Evolutionary conservation across 2,797 vertebrate species (phyloP).

Genomic region (Saguinus oedipus): DNA sequence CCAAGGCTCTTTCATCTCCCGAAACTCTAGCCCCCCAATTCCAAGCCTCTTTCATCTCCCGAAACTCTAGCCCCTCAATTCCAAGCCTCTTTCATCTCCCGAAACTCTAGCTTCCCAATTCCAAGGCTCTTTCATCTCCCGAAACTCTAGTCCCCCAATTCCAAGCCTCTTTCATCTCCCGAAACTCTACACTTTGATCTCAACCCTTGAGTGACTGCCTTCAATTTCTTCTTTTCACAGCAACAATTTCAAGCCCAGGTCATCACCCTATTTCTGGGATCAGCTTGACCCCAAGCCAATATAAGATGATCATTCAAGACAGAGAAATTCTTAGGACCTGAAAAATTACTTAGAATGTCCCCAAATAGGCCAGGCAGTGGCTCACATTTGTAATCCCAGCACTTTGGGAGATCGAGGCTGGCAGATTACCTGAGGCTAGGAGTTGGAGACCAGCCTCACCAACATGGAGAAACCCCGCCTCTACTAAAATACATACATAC

Average conservation of each 20-base stretch:
- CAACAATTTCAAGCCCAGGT: fast-evolving
- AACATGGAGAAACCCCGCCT: too few relatives aligned
- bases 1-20: background rate
- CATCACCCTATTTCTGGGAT: background rate
- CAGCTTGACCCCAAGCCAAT: background rate
- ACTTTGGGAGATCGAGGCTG: too few relatives aligned
- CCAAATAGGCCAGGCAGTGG: background rate
- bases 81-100: background rate
- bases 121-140: background rate
- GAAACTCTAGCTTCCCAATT: background rate
- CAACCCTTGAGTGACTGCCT: background rate
- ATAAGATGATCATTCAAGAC: background rate
- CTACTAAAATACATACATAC: too few relatives aligned
- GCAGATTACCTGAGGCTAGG: too few relatives aligned
- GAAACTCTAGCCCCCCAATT: too few relatives aligned
- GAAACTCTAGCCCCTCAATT: background rate
- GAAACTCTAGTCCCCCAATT: too few relatives aligned
- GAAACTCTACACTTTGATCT: background rate
- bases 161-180: background rate
- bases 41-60: fast-evolving
- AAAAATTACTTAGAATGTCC: background rate
- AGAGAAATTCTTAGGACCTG: background rate
- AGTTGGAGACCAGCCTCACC: too few relatives aligned
- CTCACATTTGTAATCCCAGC: too few relatives aligned
- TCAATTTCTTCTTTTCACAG: background rate